phyloP scores from a whole-genome alignment of 2,113 vertebrate species.

The Alethe diademata region DNA sequence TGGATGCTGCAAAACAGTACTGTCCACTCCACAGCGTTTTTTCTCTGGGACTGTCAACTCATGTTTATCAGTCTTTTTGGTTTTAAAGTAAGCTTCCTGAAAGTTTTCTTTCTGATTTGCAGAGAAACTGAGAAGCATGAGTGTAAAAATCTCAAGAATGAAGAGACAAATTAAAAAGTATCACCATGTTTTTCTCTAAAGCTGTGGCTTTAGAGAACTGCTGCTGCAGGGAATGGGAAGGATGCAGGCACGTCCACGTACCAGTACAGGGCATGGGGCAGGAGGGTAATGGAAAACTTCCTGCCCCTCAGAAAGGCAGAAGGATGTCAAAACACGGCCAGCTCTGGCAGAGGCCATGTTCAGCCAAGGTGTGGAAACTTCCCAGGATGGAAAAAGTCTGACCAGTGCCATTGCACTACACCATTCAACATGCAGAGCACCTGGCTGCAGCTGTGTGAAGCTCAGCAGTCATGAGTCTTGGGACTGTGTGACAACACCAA shows the following conservation, averaged over 20 bases:
- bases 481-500: background rate
- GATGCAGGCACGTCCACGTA: background rate
- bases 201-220: background rate
- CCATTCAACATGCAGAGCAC: fast-evolving
- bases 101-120: background rate
- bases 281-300: background rate
- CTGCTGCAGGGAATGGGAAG: background rate
- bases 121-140: background rate
- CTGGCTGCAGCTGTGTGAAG: fast-evolving
- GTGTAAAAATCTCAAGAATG: background rate
- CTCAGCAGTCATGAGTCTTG: background rate
- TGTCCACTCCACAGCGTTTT: background rate
- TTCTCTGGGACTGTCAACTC: background rate
- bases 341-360: background rate
- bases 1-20: background rate
- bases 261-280: fast-evolving
- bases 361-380: background rate
- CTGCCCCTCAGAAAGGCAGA: background rate
- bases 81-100: background rate
- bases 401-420: no score
- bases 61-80: background rate
- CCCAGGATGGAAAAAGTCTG: background rate
- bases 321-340: background rate
- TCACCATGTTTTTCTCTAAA: background rate
- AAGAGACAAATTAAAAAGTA: background rate